Percentiles rank a stretch among this genome's conserved stretches.
These are phyloP conservation scores for Amphipoea lucens DNA, from an alignment of 2,888 invertebrate genomes.

Conservation along the genomic window DNA sequence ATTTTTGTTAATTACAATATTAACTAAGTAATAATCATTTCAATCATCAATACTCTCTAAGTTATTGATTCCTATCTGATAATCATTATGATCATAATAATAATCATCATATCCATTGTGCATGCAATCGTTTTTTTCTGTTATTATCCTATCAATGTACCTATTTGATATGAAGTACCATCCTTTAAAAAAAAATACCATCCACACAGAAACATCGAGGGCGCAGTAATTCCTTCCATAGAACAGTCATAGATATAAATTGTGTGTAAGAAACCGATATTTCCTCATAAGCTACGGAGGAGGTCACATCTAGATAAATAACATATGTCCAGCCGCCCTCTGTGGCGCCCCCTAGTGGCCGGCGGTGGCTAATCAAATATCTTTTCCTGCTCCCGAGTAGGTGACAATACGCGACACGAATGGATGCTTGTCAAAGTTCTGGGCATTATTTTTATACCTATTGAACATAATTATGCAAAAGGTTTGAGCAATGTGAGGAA, in stretches of 20 bases:
- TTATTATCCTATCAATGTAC: too few relatives aligned
- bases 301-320: slow-evolving; percentile 64
- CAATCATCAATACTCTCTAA: background rate
- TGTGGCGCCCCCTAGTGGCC: slow-evolving; percentile 77
- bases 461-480: background rate
- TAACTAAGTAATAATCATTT: background rate
- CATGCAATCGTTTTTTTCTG: background rate
- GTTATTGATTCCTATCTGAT: background rate
- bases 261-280: slow-evolving; percentile 53
- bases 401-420: slow-evolving; percentile 83
- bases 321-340: slow-evolving; percentile 52
- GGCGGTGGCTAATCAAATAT: slow-evolving; percentile 88
- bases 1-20: background rate
- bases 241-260: slow-evolving; percentile 49
- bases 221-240: slow-evolving; percentile 13
- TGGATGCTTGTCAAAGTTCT: slow-evolving; percentile 75
- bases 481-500: background rate
- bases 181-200: background rate
- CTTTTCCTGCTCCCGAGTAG: slow-evolving; percentile 81
- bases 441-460: background rate
- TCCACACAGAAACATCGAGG: slow-evolving; percentile 1
- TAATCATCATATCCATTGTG: background rate
- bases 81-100: too few relatives aligned
- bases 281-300: slow-evolving; percentile 53
- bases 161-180: too few relatives aligned